A percentile compares a stretch with the other conserved stretches of the same genome.
Conservation (phyloP, 2,113 vertebrate species). For the Lichenostomus cassidix region DNA sequence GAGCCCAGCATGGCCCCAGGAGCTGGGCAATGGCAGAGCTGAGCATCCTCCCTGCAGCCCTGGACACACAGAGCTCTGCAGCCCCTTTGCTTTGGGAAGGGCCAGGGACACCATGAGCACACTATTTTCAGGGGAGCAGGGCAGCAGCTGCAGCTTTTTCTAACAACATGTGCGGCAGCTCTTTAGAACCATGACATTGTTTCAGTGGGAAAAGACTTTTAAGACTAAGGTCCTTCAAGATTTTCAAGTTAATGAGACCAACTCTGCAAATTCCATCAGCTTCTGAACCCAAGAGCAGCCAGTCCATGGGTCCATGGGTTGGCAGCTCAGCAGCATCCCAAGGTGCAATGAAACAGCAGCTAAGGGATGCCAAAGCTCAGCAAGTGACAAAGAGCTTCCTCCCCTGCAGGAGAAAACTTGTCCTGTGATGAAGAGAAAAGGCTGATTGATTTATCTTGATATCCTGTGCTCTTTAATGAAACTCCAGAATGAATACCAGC, state of each 20-base stretch:
- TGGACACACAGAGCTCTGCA: fast-evolving
- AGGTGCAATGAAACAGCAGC: background rate
- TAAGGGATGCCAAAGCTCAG: background rate
- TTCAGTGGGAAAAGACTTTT: background rate
- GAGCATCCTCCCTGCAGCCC: background rate
- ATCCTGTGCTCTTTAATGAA: conserved; percentile 28
- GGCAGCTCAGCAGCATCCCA: background rate
- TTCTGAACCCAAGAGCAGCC: background rate
- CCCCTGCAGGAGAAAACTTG: background rate
- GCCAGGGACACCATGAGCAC: background rate
- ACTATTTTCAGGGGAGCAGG: fast-evolving
- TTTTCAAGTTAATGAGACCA: background rate
- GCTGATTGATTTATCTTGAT: conserved; percentile 18
- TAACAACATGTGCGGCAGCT: background rate
- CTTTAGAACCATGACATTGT: background rate
- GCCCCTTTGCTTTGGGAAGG: background rate
- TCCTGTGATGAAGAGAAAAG: background rate
- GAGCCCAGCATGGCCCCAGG: fast-evolving
- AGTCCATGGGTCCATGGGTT: background rate
- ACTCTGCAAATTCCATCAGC: background rate
- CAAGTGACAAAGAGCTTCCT: background rate
- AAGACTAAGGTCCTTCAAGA: background rate
- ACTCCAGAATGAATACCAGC: background rate
- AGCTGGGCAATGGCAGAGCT: fast-evolving
- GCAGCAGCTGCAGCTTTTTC: background rate